Base-by-base conservation (phyloP, 2,888 invertebrate genomes). In the Pasiphila rectangulata region DNA sequence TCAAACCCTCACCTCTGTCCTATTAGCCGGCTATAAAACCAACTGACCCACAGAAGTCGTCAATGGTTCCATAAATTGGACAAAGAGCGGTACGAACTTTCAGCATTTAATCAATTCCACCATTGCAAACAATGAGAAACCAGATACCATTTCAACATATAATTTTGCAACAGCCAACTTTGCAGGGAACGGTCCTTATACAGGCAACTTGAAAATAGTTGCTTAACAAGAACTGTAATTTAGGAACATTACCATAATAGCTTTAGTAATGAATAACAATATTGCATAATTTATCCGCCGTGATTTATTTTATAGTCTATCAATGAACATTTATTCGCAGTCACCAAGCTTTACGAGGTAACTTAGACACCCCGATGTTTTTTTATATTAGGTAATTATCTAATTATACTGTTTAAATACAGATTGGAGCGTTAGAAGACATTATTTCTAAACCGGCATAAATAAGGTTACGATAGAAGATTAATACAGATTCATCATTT, bases 181-280 rank as follows among this genome's bases (percentile, higher is more conserved):
- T 34, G 45, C 23, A 41, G 27, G 32, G 45, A 45, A 41, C 50
- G 13, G 37, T 24, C 50, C 50, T 37, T 50, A 37, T 17, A 17
- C 45, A 41, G 50, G 41, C 23, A 34, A 27, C 32, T 41, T 35
- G 40, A 36, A 35, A 49, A 44, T 32, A 40, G 45, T 50, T 45
- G 45, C 50, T 9, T 24, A 42, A 45, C 41, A 50, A 44, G 32
- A 45, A 41, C 41, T 45, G 32, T 42, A 29, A 45, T 45, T 50
- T 50, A 46, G 41, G 24, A 42, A 41, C 49, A 44, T 50, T 50
- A 45, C 50, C 45, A 27, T 45, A 49, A 44, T 46, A 37, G 32
- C 17, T 37, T 37, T 45, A 24, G 32, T 43, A 40, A 34, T 40
- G 16, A 43, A 45, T 41, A 37, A 41, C 44, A 37, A 45, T 43